These are phyloP conservation scores for Myathropa florea DNA, from an alignment of 2,888 invertebrate genomes.

Conservation along the genomic window DNA sequence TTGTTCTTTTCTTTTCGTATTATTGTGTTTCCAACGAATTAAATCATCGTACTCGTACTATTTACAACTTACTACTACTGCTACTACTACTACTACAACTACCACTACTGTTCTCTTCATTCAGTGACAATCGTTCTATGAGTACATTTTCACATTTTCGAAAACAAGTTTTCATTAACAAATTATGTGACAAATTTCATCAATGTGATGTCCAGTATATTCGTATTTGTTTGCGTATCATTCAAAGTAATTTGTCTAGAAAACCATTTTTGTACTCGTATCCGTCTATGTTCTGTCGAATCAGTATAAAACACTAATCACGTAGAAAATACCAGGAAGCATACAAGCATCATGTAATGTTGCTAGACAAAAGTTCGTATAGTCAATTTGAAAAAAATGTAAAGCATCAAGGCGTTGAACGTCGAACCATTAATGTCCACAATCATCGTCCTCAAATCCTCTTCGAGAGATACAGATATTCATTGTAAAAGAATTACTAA, in stretches of 20 bases:
- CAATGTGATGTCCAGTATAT: conserved; percentile 14
- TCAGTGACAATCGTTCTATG: conserved; percentile 23
- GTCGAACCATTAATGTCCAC: conserved; percentile 81
- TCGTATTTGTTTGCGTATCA: neutral
- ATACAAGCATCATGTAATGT: no score
- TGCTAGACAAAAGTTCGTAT: neutral
- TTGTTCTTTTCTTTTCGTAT: conserved; percentile 59
- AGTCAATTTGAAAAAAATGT: neutral
- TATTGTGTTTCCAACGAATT: neutral
- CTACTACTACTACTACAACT: neutral
- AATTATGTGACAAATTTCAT: neutral
- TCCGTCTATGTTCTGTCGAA: conserved; percentile 17
- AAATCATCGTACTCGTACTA: conserved; percentile 7
- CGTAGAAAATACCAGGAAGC: neutral
- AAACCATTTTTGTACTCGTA: conserved; percentile 17
- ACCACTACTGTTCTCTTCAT: conserved; percentile 12
- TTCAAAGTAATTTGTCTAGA: conserved; percentile 25
- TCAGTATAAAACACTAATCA: conserved; percentile 27
- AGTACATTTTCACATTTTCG: neutral
- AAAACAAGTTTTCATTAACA: neutral
- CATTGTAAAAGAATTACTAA: conserved; percentile 60
- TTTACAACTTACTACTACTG: conserved; percentile 4
- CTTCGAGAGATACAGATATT: conserved; percentile 49
- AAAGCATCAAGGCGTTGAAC: conserved; percentile 76
- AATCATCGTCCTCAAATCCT: conserved; percentile 73